These are phyloP conservation scores for Hormiphora californensis DNA, from an alignment of 37 sponge, comb jelly and placozoan genomes.

Conservation along the genomic window DNA sequence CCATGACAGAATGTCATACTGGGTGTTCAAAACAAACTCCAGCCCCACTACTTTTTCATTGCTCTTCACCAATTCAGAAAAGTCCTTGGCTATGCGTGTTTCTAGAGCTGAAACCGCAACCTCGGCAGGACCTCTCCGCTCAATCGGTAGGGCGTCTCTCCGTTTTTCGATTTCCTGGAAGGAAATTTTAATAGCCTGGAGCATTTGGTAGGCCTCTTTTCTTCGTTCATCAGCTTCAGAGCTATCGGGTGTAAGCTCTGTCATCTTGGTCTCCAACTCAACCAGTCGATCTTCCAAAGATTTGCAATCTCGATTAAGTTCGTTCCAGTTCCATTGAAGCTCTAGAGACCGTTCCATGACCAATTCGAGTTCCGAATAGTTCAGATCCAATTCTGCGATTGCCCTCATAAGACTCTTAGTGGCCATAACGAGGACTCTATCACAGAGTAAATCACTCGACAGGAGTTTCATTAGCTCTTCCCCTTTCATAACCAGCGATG, in stretches of 20 bases:
- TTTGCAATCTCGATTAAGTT: background rate
- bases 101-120: background rate
- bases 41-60: background rate
- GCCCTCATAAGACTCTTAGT: background rate
- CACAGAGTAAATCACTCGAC: background rate
- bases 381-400: background rate
- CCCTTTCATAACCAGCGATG: no score
- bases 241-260: background rate
- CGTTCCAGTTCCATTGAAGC: background rate
- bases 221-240: background rate
- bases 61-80: background rate
- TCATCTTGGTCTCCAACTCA: background rate
- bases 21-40: constrained; percentile 12
- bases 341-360: background rate
- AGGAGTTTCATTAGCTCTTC: no score
- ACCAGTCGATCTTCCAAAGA: background rate
- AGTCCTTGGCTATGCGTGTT: background rate
- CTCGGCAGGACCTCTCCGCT: background rate
- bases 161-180: background rate
- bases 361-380: background rate
- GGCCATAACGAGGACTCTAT: background rate
- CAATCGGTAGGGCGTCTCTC: background rate
- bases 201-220: background rate
- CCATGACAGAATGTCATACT: constrained; percentile 9
- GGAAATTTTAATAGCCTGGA: background rate